These are phyloP conservation scores for Operophtera brumata DNA, from an alignment of 2,888 invertebrate genomes.

Conservation along the genomic window DNA sequence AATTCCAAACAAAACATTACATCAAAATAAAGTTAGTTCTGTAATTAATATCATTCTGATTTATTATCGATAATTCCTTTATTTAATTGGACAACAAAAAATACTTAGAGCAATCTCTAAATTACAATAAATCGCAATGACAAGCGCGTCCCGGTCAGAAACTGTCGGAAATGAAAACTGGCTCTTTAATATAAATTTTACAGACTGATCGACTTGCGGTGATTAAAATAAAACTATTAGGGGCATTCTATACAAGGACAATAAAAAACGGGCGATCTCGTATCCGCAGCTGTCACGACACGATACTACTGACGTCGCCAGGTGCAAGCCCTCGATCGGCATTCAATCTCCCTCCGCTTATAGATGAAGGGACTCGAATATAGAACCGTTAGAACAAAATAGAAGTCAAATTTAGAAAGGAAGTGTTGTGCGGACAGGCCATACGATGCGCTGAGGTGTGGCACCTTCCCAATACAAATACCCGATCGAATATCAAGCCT, in stretches of 20 bases:
- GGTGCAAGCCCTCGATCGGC: slow-evolving; percentile 38
- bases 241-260: slow-evolving; percentile 24
- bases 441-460: slow-evolving; percentile 17
- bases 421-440: slow-evolving; percentile 8
- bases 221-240: slow-evolving; percentile 25
- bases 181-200: no score
- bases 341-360: slow-evolving; percentile 27
- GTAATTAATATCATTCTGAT: no score
- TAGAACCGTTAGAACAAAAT: slow-evolving; percentile 29
- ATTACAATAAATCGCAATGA: no score
- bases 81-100: no score
- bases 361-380: slow-evolving; percentile 23
- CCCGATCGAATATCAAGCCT: slow-evolving; percentile 39
- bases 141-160: no score
- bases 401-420: slow-evolving; percentile 26
- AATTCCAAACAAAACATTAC: no score
- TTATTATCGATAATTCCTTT: no score
- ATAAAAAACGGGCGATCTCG: slow-evolving; percentile 35
- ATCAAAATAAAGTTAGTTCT: no score
- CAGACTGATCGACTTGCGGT: slow-evolving; percentile 6
- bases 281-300: slow-evolving; percentile 56
- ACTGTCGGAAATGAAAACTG: no score
- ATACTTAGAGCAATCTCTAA: no score
- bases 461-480: slow-evolving; percentile 34
- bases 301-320: slow-evolving; percentile 40